Evolutionary conservation across 2,888 invertebrate genomes (phyloP), one percentile per base, ranked within the genome.

Genomic region (Trichogramma dendrolimi): DNA sequence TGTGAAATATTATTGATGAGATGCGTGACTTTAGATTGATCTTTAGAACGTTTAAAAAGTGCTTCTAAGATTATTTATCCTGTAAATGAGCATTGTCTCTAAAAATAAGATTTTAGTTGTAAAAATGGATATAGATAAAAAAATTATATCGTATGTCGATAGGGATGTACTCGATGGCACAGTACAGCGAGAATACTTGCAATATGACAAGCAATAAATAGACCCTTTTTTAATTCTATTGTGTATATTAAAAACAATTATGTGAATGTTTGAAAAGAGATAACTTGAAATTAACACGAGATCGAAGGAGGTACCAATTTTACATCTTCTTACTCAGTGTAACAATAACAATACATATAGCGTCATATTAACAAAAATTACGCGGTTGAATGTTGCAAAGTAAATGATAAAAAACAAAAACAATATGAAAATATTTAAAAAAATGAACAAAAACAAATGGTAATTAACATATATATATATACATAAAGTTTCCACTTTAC

Each of bases 241-340:
- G 76, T 27, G 27, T 78, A 76, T 75, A 78, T 74, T 76, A 74
- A 76, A 27, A 27, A 75, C 69, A 68, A 73, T 75, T 76, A 76
- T 74, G 74, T 75, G 77, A 73, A 76, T 73, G 77, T 76, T 78
- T 77, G 63, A 69, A 71, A 73, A 67, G 71, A 76, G 71, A 75
- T 74, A 76, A 72, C 75, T 75, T 75, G 70, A 75, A 77, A 72
- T 75, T 72, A 74, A 75, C 71, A 70, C 71, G 69, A 72, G 73
- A 63, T 69, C 66, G 60, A 69, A 68, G 66, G 71, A 73, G 27
- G 75, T 77, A 78, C 76, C 78, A 75, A 78, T 79, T 79, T 79
- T 79, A 78, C 78, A 78, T 77, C 78, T 78, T 79, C 79, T 78
- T 79, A 79, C 77, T 79, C 77, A 76, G 74, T 74, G 72, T 76